Percentiles rank a stretch among this genome's conserved stretches.
phyloP scores from a whole-genome alignment of 2,888 invertebrate species.

The Plagodis dolabraria region DNA sequence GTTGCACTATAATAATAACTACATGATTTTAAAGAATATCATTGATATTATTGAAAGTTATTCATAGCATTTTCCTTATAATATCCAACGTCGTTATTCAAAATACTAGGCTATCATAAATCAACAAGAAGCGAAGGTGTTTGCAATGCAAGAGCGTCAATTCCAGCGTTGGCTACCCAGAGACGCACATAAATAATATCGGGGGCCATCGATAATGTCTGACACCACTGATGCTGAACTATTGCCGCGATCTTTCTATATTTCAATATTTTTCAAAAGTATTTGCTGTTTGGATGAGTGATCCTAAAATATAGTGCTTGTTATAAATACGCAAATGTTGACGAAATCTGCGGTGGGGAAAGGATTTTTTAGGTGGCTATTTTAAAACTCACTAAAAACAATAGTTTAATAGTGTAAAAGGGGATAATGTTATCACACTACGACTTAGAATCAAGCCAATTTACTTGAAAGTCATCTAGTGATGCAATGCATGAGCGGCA shows the following conservation, averaged over 20 bases:
- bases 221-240: slow-evolving; percentile 53
- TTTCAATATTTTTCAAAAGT: slow-evolving; percentile 51
- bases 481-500: too few relatives aligned
- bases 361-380: not conserved
- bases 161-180: slow-evolving; percentile 53
- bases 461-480: too few relatives aligned
- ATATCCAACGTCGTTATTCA: slow-evolving; percentile 31
- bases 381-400: not conserved
- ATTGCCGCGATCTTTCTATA: slow-evolving; percentile 48
- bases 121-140: slow-evolving; percentile 58
- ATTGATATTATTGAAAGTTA: too few relatives aligned
- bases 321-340: not conserved
- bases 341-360: too few relatives aligned
- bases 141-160: slow-evolving; percentile 61
- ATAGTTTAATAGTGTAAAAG: too few relatives aligned
- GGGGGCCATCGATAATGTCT: slow-evolving; percentile 59
- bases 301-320: slow-evolving; percentile 3
- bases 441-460: too few relatives aligned
- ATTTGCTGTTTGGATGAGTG: slow-evolving; percentile 31
- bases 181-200: slow-evolving; percentile 74
- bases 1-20: too few relatives aligned
- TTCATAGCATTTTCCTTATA: slow-evolving; percentile 30
- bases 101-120: slow-evolving; percentile 54
- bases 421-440: too few relatives aligned
- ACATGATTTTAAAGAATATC: too few relatives aligned